Evolutionary conservation across 2,113 vertebrate species (phyloP).

Genomic region (Tachysurus vachellii): DNA sequence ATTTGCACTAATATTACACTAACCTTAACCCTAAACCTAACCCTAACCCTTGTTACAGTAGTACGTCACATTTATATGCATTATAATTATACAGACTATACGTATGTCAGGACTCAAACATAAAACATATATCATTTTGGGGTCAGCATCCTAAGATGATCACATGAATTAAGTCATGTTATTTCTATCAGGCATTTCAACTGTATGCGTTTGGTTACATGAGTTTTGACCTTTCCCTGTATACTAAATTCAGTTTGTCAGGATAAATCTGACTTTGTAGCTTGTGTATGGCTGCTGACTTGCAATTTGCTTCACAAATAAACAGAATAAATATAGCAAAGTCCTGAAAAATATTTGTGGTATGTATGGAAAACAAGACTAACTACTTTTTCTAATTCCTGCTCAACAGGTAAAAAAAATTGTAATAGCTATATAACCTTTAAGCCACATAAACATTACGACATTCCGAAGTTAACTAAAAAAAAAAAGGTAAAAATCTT

Average conservation of each 20-base stretch:
- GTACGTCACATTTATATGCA: not conserved
- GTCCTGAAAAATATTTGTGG: not conserved
- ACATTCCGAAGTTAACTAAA: too few relatives aligned
- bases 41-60: too few relatives aligned
- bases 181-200: not conserved
- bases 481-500: not conserved
- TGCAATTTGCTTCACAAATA: not conserved
- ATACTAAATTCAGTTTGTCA: not conserved
- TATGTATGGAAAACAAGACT: not conserved
- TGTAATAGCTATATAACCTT: not conserved
- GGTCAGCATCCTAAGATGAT: not conserved
- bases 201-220: not conserved
- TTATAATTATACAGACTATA: not conserved
- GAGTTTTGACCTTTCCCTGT: not conserved
- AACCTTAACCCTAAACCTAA: too few relatives aligned
- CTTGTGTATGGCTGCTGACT: not conserved
- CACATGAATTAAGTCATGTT: not conserved
- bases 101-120: not conserved
- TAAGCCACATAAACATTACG: too few relatives aligned
- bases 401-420: not conserved
- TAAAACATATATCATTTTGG: not conserved
- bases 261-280: not conserved
- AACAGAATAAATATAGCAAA: not conserved
- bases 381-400: not conserved
- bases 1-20: not conserved